Evolutionary conservation across 2,888 invertebrate genomes (phyloP).

Genomic region (Lepidochitona cinerea): DNA sequence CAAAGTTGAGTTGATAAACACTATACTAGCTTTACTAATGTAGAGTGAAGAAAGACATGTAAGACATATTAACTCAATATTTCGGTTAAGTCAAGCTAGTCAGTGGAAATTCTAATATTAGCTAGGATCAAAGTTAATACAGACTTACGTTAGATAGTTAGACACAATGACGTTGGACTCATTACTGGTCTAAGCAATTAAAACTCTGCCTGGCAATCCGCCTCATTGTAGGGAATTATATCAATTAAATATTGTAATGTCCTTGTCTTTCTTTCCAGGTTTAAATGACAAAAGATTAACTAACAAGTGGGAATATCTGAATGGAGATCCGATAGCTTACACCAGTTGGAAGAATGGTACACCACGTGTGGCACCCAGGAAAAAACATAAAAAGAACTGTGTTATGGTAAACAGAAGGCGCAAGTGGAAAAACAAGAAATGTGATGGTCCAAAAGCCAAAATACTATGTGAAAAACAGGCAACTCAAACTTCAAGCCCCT

Average conservation of each 20-base stretch:
- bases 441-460: slow-evolving; percentile 58
- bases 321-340: slow-evolving; percentile 46
- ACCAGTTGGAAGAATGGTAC: slow-evolving; percentile 59
- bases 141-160: too few relatives aligned
- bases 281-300: slow-evolving; percentile 55
- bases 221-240: too few relatives aligned
- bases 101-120: too few relatives aligned
- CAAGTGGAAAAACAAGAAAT: slow-evolving; percentile 64
- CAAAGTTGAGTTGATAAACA: too few relatives aligned
- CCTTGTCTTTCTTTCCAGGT: slow-evolving; percentile 47
- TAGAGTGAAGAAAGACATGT: too few relatives aligned
- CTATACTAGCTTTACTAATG: too few relatives aligned
- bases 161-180: too few relatives aligned
- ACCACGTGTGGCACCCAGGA: slow-evolving; percentile 47
- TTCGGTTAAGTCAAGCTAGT: too few relatives aligned
- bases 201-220: too few relatives aligned
- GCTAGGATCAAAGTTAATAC: too few relatives aligned
- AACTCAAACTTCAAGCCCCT: background rate
- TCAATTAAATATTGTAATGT: background rate
- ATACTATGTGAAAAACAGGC: slow-evolving; percentile 47
- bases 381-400: slow-evolving; percentile 56
- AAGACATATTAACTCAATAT: too few relatives aligned
- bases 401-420: slow-evolving; percentile 58
- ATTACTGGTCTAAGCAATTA: too few relatives aligned
- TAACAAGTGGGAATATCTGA: slow-evolving; percentile 59